A percentile compares a stretch with the other conserved stretches of the same genome.
These are phyloP conservation scores for Saimiri boliviensis DNA, from an alignment of 2,113 vertebrate genomes.

Conservation along the genomic window DNA sequence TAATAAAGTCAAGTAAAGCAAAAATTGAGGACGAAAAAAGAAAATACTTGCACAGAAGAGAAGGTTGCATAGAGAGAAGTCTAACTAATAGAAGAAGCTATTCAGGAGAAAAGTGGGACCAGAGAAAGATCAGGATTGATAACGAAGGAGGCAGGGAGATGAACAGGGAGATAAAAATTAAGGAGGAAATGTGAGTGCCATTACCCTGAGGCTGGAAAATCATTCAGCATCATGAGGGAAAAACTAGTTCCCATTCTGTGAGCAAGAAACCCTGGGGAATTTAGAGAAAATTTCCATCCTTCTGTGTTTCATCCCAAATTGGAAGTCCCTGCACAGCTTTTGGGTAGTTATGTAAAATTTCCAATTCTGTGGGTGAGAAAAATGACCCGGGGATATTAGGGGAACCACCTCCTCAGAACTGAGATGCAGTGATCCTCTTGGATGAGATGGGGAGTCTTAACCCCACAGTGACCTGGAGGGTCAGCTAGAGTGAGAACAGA, in stretches of 20 bases:
- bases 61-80: neutral
- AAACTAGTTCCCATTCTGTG: neutral
- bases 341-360: conserved; percentile 2
- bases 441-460: neutral
- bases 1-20: neutral
- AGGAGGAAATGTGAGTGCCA: neutral
- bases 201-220: neutral
- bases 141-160: neutral
- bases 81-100: neutral
- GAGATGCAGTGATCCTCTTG: neutral
- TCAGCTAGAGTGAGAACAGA: neutral
- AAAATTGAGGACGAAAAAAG: neutral
- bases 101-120: neutral
- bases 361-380: conserved; percentile 8
- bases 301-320: neutral
- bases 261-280: neutral
- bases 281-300: neutral
- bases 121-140: neutral
- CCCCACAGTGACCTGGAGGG: neutral
- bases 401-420: neutral
- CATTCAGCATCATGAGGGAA: neutral
- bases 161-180: neutral
- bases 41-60: neutral
- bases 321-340: neutral
- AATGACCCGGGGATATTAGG: neutral